phyloP scores from a whole-genome alignment of 2,797 vertebrate genomes.

The Cossypha heuglini region DNA sequence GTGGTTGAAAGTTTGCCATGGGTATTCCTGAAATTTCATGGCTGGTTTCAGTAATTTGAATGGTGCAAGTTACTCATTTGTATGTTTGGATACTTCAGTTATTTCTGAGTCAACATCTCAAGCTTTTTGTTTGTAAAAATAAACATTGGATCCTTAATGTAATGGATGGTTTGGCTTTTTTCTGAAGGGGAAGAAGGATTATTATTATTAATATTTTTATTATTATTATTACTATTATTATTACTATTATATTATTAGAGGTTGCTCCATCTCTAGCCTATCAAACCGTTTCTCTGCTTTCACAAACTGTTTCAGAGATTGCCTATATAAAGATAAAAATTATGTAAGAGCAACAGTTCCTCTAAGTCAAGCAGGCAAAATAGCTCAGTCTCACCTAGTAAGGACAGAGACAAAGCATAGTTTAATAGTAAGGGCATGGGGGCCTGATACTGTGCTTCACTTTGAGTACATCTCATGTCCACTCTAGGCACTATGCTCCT shows the following conservation, averaged over 20 bases:
- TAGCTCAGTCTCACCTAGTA: not conserved
- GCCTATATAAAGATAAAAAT: not conserved
- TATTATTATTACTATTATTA: no score
- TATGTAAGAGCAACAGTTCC: not conserved
- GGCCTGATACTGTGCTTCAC: not conserved
- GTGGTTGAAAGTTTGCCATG: not conserved
- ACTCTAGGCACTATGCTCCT: not conserved
- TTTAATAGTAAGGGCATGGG: not conserved
- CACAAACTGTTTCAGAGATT: not conserved
- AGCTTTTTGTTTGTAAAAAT: not conserved
- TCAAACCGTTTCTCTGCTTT: not conserved
- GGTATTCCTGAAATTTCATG: not conserved
- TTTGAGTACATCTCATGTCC: not conserved
- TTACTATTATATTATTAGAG: not conserved
- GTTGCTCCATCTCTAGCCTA: not conserved
- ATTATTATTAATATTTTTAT: not conserved
- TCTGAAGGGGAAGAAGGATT: not conserved
- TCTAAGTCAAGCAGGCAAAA: not conserved
- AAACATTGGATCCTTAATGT: not conserved
- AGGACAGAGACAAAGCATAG: not conserved
- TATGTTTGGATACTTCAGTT: not conserved
- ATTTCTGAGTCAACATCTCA: not conserved
- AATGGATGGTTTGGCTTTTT: rapidly evolving
- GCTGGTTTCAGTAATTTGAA: not conserved
- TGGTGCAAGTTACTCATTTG: not conserved